These are phyloP conservation scores for Exocentrus adspersus DNA, from an alignment of 2,888 invertebrate genomes.

Conservation along the genomic window DNA sequence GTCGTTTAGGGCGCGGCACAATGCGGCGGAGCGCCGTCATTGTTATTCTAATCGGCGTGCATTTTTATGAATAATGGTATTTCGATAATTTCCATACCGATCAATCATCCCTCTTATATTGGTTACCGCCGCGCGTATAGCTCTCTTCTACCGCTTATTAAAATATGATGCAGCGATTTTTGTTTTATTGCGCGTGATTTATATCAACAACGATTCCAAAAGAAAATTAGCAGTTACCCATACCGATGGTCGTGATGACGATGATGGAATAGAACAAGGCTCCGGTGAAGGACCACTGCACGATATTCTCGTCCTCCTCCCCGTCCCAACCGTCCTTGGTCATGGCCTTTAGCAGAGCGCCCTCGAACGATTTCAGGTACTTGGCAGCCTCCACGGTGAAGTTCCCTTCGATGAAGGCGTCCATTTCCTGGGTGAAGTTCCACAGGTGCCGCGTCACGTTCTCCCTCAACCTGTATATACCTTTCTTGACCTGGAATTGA, in stretches of 20 bases:
- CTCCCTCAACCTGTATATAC: conserved; percentile 76
- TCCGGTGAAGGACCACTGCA: conserved; percentile 88
- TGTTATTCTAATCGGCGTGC: too few species aligned
- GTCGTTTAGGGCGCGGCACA: neutral
- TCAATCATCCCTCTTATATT: too few species aligned
- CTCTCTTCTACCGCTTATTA: too few species aligned
- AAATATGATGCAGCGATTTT: too few species aligned
- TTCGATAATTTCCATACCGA: too few species aligned
- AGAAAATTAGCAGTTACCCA: conserved; percentile 57
- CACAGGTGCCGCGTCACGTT: conserved; percentile 84
- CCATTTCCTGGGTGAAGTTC: conserved; percentile 72
- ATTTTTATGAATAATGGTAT: too few species aligned
- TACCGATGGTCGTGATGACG: conserved; percentile 96
- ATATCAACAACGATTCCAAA: too few species aligned
- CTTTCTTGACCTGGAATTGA: conserved; percentile 74
- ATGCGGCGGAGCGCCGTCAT: too few species aligned
- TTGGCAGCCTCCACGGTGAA: conserved; percentile 80
- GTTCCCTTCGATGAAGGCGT: conserved; percentile 77
- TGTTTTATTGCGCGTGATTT: too few species aligned
- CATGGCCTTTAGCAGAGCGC: conserved; percentile 81
- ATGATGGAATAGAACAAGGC: conserved; percentile 95
- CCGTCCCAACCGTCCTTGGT: conserved; percentile 93
- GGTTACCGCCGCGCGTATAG: too few species aligned
- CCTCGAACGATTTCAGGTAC: conserved; percentile 72
- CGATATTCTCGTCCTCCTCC: conserved; percentile 65